Conservation (phyloP, 1,140 invertebrate species). For the Nautilus pompilius region DNA sequence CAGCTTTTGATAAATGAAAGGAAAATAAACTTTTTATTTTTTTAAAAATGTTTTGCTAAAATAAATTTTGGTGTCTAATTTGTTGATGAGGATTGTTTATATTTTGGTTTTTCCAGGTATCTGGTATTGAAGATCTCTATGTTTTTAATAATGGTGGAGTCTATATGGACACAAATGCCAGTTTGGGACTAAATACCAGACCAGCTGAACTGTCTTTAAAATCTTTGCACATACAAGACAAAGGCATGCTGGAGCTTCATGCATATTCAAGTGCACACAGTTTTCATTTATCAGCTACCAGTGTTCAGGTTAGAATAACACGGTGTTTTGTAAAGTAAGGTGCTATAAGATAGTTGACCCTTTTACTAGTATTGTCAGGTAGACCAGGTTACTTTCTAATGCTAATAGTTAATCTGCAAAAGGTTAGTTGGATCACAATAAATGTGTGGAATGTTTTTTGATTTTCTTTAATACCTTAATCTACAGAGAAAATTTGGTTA, state of each 20-base stretch:
- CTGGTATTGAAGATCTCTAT: conserved; percentile 38
- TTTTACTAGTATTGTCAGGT: not conserved
- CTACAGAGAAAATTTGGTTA: too few relatives aligned
- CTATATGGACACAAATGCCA: conserved; percentile 31
- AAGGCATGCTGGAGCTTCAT: conserved; percentile 33
- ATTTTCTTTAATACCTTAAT: too few relatives aligned
- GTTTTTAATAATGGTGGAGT: conserved; percentile 37
- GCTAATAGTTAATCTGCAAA: too few relatives aligned
- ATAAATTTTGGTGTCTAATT: not conserved
- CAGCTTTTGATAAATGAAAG: too few relatives aligned
- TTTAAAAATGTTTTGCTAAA: too few relatives aligned
- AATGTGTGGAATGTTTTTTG: too few relatives aligned
- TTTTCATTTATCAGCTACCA: conserved; percentile 26
- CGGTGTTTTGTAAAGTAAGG: not conserved
- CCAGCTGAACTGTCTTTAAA: conserved; percentile 23
- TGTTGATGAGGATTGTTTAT: not conserved
- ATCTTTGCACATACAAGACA: conserved; percentile 39
- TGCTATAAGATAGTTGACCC: too few relatives aligned
- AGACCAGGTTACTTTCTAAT: not conserved
- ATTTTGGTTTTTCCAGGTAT: conserved; percentile 18
- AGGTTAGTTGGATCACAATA: too few relatives aligned
- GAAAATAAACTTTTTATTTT: too few relatives aligned
- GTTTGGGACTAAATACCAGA: conserved; percentile 18
- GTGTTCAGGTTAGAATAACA: conserved; percentile 23
- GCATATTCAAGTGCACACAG: conserved; percentile 16